These are phyloP conservation scores for Trematomus bernacchii DNA, from an alignment of 2,797 vertebrate genomes.

Conservation along the genomic window DNA sequence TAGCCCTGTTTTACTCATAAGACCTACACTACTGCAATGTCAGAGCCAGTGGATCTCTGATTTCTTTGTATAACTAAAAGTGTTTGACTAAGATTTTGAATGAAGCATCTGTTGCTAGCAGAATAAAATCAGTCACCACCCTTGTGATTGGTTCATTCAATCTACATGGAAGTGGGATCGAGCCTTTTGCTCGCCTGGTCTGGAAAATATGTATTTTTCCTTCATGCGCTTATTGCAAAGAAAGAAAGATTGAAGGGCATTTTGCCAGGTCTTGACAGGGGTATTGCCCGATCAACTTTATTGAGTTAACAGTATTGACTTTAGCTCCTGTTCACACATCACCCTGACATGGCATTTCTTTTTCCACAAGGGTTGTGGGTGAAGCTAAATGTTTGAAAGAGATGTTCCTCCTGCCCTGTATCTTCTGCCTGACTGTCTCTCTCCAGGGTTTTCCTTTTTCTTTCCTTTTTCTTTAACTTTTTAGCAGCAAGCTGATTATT, in stretches of 20 bases:
- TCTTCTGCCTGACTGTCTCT: conserved; percentile 26
- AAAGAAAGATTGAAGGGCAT: conserved; percentile 35
- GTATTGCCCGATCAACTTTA: conserved; percentile 59
- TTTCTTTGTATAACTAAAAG: not conserved
- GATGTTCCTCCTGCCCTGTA: conserved; percentile 24
- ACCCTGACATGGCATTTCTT: conserved; percentile 35
- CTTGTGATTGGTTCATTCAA: not conserved
- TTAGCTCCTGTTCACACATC: conserved; percentile 45
- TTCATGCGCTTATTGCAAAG: not conserved
- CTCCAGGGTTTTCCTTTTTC: not conserved
- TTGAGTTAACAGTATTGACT: conserved; percentile 58
- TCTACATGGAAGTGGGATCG: not conserved
- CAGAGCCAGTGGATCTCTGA: not conserved
- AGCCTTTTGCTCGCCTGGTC: not conserved
- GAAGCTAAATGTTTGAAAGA: conserved; percentile 48
- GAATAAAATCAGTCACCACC: not conserved
- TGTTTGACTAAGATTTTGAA: not conserved
- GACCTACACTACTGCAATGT: not conserved
- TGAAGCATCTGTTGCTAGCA: not conserved
- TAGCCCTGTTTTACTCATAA: not conserved
- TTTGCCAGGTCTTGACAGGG: conserved; percentile 32
- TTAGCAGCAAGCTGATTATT: not conserved
- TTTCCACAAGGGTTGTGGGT: conserved; percentile 44
- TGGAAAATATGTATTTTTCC: not conserved
- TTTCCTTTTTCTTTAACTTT: not conserved